Evolutionary conservation across 2,888 invertebrate species (phyloP), one percentile per base, ranked within the genome.

Genomic region (Mesodorylaimus sp.): DNA sequence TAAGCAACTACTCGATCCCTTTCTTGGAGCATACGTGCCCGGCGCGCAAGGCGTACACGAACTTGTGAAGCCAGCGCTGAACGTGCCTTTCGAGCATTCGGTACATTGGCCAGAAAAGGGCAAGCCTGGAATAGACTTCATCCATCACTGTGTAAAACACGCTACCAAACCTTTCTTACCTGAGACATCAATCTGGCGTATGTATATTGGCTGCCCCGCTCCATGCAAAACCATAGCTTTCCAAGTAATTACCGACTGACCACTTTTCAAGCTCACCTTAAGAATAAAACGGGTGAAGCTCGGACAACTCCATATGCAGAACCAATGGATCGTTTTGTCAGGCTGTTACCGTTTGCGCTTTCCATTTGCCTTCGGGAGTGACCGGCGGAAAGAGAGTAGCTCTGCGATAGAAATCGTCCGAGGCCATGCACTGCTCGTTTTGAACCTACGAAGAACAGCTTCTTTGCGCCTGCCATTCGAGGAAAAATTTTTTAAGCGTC

Each of bases 81-180:
- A 74, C 2, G 70, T 71, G 5, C 74, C 74, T 7, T 66, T 61
- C 7, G 64, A 63, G 58, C 68, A 68, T 2, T 58, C 54, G 3
- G 63, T 60, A 57, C 73, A 73, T 51, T 71, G 68, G 0, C 75
- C 73, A 1, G 75, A 70, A 58, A 69, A 75, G 0, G 74, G 74
- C 28, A 76, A 69, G 26, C 75, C 75, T 72, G 57, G 3, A 59
- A 55, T 41, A 28, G 49, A 42, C 47, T 19, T 42, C n/a, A n/a
- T n/a, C n/a, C n/a, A n/a, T n/a, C n/a, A n/a, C n/a, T n/a, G n/a
- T n/a, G n/a, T n/a, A n/a, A n/a, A n/a, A n/a, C n/a, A n/a, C n/a
- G n/a, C n/a, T n/a, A n/a, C n/a, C n/a, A n/a, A n/a, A n/a, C n/a
- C n/a, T 39, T 7, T 26, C 7, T 26, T 43, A 43, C 44, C 44